Conservation (phyloP, 2,888 invertebrate genomes). For the Temnothorax rugatulus region DNA sequence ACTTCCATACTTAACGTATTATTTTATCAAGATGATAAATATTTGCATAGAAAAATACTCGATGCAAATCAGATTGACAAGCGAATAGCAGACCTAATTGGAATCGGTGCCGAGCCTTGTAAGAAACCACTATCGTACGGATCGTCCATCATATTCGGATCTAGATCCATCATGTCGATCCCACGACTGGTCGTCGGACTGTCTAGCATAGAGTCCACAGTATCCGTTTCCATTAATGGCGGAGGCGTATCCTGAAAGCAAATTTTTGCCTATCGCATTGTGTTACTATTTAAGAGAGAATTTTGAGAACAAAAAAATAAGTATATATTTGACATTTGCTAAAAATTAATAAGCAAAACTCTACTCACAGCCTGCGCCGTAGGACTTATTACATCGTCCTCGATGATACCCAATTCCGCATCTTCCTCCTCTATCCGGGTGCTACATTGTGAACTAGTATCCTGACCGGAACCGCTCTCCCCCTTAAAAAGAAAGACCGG, state of each 20-base stretch:
- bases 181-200: conserved; percentile 84
- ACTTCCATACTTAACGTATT: neutral
- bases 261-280: neutral
- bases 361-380: conserved; percentile 76
- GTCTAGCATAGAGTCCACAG: conserved; percentile 79
- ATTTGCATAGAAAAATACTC: neutral
- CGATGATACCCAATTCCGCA: conserved; percentile 80
- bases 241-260: conserved; percentile 78
- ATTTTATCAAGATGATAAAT: neutral
- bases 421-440: conserved; percentile 90
- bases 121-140: conserved; percentile 85
- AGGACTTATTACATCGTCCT: conserved; percentile 80
- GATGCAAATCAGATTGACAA: neutral
- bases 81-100: conserved; percentile 79
- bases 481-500: conserved; percentile 69
- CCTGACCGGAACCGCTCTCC: conserved; percentile 79
- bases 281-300: neutral
- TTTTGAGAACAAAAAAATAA: neutral
- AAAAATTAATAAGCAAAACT: neutral
- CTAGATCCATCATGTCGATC: conserved; percentile 85
- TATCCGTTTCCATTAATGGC: conserved; percentile 80
- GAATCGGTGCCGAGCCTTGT: conserved; percentile 84
- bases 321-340: neutral
- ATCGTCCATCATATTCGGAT: conserved; percentile 85
- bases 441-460: conserved; percentile 83